Percentiles rank a stretch among this genome's conserved stretches.
Conservation (phyloP, 2,113 vertebrate genomes). For the Sinocyclocheilus maitianheensis region DNA sequence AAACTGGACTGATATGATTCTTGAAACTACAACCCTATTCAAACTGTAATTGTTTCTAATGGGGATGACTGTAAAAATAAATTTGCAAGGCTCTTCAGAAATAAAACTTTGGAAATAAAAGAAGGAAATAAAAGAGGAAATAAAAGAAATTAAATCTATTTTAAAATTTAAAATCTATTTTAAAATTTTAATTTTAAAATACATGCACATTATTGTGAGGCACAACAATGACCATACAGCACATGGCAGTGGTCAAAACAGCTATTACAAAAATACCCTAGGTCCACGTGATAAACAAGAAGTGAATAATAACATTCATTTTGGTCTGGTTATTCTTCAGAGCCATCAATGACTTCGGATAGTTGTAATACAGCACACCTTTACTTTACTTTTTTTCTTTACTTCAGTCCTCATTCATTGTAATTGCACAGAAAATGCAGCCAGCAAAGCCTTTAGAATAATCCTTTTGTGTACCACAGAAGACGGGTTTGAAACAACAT, state of each 20-base stretch:
- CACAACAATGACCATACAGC: not conserved
- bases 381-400: not conserved
- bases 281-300: not conserved
- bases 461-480: not conserved
- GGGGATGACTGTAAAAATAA: not conserved
- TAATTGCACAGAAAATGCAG: not conserved
- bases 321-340: not conserved
- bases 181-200: not conserved
- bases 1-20: not conserved
- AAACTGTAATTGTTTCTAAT: not conserved
- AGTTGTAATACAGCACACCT: not conserved
- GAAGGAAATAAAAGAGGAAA: too few relatives aligned
- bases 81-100: not conserved
- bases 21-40: not conserved
- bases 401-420: slow-evolving; percentile 4
- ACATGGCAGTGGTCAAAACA: not conserved
- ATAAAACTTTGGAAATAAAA: too few relatives aligned
- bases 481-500: not conserved
- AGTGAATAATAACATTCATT: not conserved
- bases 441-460: not conserved
- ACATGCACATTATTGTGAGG: too few relatives aligned
- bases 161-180: too few relatives aligned
- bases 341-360: not conserved
- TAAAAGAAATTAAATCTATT: too few relatives aligned
- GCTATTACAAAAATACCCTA: not conserved